Percentiles rank a stretch among this genome's conserved stretches.
Conservation (phyloP, 1,140 invertebrate species). For the Myzus persicae region DNA sequence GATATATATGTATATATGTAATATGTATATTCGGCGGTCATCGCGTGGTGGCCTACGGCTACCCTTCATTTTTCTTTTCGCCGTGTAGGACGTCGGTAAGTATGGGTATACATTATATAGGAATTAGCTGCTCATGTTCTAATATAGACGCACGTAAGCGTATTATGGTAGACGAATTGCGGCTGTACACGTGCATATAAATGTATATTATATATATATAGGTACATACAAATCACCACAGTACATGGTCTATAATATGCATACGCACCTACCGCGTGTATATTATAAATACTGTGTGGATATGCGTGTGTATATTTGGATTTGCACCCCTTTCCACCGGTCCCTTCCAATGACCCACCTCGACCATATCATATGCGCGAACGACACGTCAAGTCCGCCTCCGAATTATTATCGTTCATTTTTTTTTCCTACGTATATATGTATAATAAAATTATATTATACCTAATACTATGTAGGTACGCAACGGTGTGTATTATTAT, state of each 20-base stretch:
- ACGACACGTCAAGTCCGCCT: not conserved
- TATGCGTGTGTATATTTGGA: not conserved
- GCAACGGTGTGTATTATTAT: not conserved
- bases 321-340: not conserved
- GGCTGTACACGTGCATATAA: not conserved
- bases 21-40: not conserved
- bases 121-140: no score
- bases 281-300: not conserved
- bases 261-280: not conserved
- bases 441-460: not conserved
- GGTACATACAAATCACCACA: not conserved
- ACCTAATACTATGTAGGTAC: not conserved
- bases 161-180: not conserved
- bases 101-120: not conserved
- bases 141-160: not conserved
- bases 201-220: not conserved
- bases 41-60: not conserved
- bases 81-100: not conserved
- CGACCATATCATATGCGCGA: not conserved
- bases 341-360: not conserved
- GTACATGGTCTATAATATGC: not conserved
- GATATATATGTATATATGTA: not conserved
- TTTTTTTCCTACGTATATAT: not conserved
- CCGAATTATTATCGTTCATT: not conserved
- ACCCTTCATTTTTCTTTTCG: conserved; percentile 27